Evolutionary conservation across 2,888 invertebrate genomes (phyloP).

Genomic region (Drosophila paranaensis): DNA sequence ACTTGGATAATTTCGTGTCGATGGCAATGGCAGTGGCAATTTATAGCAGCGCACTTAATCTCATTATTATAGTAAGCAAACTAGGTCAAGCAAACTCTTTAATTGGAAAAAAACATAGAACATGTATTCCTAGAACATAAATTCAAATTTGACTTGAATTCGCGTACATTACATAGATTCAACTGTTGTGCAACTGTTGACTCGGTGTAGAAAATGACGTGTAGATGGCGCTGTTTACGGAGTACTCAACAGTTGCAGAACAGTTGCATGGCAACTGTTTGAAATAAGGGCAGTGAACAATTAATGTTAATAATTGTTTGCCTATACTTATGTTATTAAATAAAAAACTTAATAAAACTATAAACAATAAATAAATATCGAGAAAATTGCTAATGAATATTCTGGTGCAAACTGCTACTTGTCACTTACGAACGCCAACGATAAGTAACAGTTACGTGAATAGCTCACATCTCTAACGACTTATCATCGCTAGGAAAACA

Average conservation of each 20-base stretch:
- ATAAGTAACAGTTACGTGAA: slow-evolving; percentile 28
- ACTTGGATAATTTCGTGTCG: slow-evolving; percentile 42
- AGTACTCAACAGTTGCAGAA: not conserved
- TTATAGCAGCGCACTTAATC: slow-evolving; percentile 30
- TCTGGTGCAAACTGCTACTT: not conserved
- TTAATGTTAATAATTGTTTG: not conserved
- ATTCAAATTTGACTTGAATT: not conserved
- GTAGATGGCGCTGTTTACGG: slow-evolving; percentile 32
- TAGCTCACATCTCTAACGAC: slow-evolving; percentile 18
- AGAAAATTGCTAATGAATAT: too few species aligned
- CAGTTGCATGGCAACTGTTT: not conserved
- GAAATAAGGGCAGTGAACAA: not conserved
- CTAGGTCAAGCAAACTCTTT: slow-evolving; percentile 44
- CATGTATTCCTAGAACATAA: not conserved
- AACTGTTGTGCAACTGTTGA: slow-evolving; percentile 14
- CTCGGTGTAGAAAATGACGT: not conserved
- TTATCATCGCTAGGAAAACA: slow-evolving; percentile 66
- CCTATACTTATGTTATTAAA: not conserved
- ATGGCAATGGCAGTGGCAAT: slow-evolving; percentile 9
- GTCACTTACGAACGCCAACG: not conserved
- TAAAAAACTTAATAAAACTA: not conserved
- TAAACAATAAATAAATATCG: not conserved
- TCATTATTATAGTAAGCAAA: slow-evolving; percentile 29
- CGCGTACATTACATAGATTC: not conserved
- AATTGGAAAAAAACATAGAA: not conserved